Percentiles rank a stretch among this genome's conserved stretches.
Evolutionary conservation across 1,140 invertebrate species (phyloP).

Genomic region (Caenorhabditis inopinata): DNA sequence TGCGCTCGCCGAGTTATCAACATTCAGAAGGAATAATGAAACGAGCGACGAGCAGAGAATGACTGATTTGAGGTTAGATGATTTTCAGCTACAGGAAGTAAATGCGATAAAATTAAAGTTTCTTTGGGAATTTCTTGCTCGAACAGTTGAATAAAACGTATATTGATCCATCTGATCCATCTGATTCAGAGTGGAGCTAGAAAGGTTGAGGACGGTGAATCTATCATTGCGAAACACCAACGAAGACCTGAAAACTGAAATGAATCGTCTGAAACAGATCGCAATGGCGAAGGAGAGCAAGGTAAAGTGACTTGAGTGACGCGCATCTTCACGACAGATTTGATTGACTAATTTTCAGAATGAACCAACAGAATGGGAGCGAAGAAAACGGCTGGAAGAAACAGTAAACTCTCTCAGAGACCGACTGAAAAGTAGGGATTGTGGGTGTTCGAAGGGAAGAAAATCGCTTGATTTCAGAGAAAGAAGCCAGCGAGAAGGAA

Average conservation of each 20-base stretch:
- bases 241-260: constrained; percentile 4
- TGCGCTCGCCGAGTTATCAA: constrained; percentile 12
- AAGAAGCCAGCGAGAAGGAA: background rate
- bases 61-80: constrained; percentile 11
- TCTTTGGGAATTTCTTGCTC: too few relatives aligned
- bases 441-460: background rate
- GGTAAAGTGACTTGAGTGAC: background rate
- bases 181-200: background rate
- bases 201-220: background rate
- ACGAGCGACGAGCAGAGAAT: background rate
- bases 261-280: background rate
- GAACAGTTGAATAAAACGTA: too few relatives aligned
- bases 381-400: background rate
- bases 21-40: constrained; percentile 13
- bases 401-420: background rate
- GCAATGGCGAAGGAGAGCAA: background rate
- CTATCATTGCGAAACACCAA: background rate
- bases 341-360: background rate
- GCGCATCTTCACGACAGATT: background rate
- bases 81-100: too few relatives aligned
- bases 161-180: too few relatives aligned
- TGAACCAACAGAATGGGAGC: background rate
- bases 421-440: background rate
- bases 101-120: too few relatives aligned
- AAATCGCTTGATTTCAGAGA: background rate